Evolutionary conservation across 2,888 invertebrate genomes (phyloP), one percentile per base, ranked within the genome.

Genomic region (Ametastegia equiseti): DNA sequence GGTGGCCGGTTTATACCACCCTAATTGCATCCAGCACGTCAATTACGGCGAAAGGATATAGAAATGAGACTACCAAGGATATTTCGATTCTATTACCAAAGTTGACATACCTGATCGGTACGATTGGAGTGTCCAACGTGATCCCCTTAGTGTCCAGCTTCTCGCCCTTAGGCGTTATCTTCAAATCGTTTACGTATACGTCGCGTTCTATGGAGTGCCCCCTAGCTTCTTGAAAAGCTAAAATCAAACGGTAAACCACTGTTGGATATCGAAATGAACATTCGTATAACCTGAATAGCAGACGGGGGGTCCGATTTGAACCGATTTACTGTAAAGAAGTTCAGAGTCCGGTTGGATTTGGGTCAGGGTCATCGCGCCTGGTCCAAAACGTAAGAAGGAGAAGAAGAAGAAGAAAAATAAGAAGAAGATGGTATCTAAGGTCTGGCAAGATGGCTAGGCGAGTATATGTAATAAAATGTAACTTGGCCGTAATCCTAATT

Each of bases 121-220:
- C 30, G 19, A 2, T 50, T 2, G 50, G 45, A 75, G n/a, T 39
- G 36, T 47, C 82, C 67, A 85, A 77, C 42, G 77, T 81, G 42
- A 85, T 45, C 19, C 86, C 85, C 23, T 83, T 85, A 0, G 86
- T 84, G 71, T 88, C 86, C 47, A 89, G 81, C 81, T 86, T 87
- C 11, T 84, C n/a, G 33, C 84, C 84, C 2, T 60, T 60, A 4
- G 86, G 80, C 2, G 81, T 50, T 6, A 67, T 69, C 39, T 84
- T 84, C 81, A 94, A 84, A 85, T 92, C 92, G 15, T 92, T 89
- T 80, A 93, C 85, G 87, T 95, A 96, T 83, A 93, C 93, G 1
- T 91, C 86, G 11, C 96, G 93, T 90, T 96, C 95, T 45, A 96
- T 95, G 82, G 92, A 86, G 88, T 96, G 94, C 0, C 96, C 96